These are phyloP conservation scores for Conomelus anceps DNA, from an alignment of 2,888 invertebrate species.

Conservation along the genomic window DNA sequence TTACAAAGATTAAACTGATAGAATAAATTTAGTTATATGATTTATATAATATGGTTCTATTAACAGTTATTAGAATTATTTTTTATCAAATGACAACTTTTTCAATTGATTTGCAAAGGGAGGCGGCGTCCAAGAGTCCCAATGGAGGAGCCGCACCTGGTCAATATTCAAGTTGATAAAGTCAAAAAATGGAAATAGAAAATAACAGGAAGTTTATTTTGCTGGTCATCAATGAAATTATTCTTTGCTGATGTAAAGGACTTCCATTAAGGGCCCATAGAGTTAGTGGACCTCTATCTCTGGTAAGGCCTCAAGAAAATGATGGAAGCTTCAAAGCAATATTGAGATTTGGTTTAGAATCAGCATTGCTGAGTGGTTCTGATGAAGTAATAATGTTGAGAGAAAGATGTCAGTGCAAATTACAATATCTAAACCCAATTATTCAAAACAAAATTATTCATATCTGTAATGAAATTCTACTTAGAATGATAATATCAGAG, in stretches of 20 bases:
- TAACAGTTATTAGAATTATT: no score
- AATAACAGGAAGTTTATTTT: constrained; percentile 1
- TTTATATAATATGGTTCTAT: no score
- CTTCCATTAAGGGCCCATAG: constrained; percentile 16
- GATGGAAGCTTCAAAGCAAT: constrained; percentile 18
- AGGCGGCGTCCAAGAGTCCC: no score
- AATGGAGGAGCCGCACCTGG: no score
- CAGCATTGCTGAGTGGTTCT: no score
- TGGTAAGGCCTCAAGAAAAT: constrained; percentile 5
- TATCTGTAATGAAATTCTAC: neutral
- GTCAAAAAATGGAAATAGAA: neutral
- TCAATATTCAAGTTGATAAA: neutral
- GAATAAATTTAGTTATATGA: no score
- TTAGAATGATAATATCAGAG: neutral
- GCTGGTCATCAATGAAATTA: constrained; percentile 15
- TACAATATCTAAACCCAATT: neutral
- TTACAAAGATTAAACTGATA: no score
- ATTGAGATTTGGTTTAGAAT: neutral
- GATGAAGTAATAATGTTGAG: no score
- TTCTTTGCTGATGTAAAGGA: constrained; percentile 7
- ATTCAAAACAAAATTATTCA: constrained; percentile 8
- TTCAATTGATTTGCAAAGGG: no score
- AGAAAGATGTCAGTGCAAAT: neutral
- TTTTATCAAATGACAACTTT: no score
- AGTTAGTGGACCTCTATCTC: constrained; percentile 7